Base-by-base conservation (phyloP, 2,888 invertebrate genomes). In the Lomographa bimaculata region DNA sequence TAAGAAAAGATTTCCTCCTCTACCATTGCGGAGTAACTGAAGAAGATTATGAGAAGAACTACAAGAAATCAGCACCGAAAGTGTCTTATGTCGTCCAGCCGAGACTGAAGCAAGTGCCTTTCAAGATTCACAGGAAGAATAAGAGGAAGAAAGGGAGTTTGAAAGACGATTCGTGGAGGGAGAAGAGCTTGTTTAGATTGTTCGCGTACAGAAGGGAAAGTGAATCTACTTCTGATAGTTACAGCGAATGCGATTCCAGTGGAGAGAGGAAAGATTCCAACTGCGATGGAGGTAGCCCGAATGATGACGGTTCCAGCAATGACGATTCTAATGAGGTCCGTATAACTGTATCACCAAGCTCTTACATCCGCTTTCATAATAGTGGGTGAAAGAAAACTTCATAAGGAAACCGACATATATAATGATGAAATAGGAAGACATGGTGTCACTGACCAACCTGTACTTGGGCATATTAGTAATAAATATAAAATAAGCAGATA, bases 201-300 rank as follows among this genome's bases (percentile, higher is more conserved):
- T 89, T 89, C 36, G 61, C 71, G 0, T 72, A 74, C 18, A 78
- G 66, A 58, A 68, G 75, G 41, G 83, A 85, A 8, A 85, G 81
- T 47, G 84, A 82, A 38, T 76, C 85, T 0, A 81, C 83, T 0
- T 84, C 87, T 1, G 86, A 87, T 45, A 87, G 87, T 54, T 89
- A 87, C 54, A 89, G 89, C 40, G 87, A 87, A 52, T 86, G 80
- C 40, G 87, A 87, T 27, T 79, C 82, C 1, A 73, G 69, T 42
- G 77, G 65, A 14, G 63, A 64, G 2, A 41, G 45, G 1, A 38
- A 30, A 21, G 28, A 25, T 21, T 34, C 29, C 30, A 16, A 48
- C 33, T 48, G 35, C 8, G 26, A 34, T 27, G 26, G 36, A 29
- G 12, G 6, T 7, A 49, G 24, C 14, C 33, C 32, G 3, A 44